A percentile compares a stretch with the other conserved stretches of the same genome.
Conservation (phyloP, 2,797 vertebrate species). For the Pelobates cultripes region DNA sequence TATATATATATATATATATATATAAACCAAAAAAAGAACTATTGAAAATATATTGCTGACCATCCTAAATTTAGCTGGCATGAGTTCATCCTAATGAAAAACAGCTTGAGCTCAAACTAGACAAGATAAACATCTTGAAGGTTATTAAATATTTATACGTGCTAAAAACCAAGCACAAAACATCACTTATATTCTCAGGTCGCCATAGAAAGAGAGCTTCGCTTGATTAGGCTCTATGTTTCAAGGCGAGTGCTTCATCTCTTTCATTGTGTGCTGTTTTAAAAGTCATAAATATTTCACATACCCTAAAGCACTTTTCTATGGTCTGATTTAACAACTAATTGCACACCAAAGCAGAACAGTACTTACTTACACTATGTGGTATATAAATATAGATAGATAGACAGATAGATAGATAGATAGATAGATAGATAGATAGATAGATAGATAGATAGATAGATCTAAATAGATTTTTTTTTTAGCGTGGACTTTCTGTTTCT, state of each 20-base stretch:
- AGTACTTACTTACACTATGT: slow-evolving; percentile 6
- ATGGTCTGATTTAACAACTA: slow-evolving; percentile 52
- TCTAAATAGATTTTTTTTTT: too few species aligned
- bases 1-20: too few species aligned
- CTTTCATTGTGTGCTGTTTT: slow-evolving; percentile 49
- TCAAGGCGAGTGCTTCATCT: slow-evolving; percentile 40
- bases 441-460: too few species aligned
- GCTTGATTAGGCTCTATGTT: slow-evolving; percentile 48
- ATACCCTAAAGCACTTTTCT: slow-evolving; percentile 34
- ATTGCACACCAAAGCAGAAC: slow-evolving; percentile 32
- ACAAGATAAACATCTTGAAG: slow-evolving; percentile 48
- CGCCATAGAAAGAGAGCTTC: slow-evolving; percentile 38
- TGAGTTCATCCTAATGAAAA: slow-evolving; percentile 30
- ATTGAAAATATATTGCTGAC: slow-evolving; percentile 35
- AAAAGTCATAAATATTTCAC: slow-evolving; percentile 53
- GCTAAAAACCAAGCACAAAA: slow-evolving; percentile 55
- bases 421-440: too few species aligned
- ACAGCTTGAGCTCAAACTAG: slow-evolving; percentile 36
- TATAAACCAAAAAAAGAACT: slow-evolving; percentile 3
- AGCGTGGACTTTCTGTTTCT: too few species aligned
- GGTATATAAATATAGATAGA: too few species aligned
- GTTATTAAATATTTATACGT: slow-evolving; percentile 52
- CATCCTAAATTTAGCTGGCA: slow-evolving; percentile 36
- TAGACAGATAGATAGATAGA: too few species aligned
- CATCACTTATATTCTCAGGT: slow-evolving; percentile 48